These are phyloP conservation scores for Mesorhabditis belari DNA, from an alignment of 2,888 invertebrate species.

Conservation along the genomic window DNA sequence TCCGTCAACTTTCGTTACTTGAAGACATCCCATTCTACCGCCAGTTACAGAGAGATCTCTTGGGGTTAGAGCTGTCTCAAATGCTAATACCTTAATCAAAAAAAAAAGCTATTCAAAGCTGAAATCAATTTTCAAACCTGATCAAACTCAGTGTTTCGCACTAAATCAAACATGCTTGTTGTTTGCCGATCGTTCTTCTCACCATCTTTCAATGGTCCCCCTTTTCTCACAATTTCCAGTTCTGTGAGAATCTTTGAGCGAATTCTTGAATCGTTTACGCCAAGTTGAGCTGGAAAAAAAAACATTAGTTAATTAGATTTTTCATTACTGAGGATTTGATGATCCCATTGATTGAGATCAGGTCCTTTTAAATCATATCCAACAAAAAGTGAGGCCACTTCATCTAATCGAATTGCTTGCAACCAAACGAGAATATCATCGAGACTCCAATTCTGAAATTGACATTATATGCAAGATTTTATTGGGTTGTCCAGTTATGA, in stretches of 20 bases:
- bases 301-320: background rate
- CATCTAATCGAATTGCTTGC: constrained; percentile 31
- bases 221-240: constrained; percentile 11
- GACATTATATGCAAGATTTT: background rate
- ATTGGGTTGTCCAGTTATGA: too few relatives aligned
- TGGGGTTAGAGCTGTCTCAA: constrained; percentile 30
- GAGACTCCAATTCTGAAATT: constrained; percentile 24
- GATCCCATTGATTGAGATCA: constrained; percentile 31
- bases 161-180: constrained; percentile 33
- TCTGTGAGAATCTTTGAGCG: constrained; percentile 18
- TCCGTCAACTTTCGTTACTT: constrained; percentile 36
- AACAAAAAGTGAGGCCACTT: constrained; percentile 31
- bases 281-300: constrained; percentile 19
- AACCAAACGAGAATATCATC: constrained; percentile 39
- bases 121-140: constrained; percentile 14
- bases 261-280: constrained; percentile 12
- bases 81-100: constrained; percentile 27
- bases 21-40: constrained; percentile 27
- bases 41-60: constrained; percentile 30
- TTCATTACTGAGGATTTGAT: constrained; percentile 16
- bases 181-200: constrained; percentile 6
- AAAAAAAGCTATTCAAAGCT: background rate
- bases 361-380: constrained; percentile 36
- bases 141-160: constrained; percentile 25
- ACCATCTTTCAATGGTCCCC: constrained; percentile 12